Conservation (phyloP, 2,113 vertebrate genomes). For the Nicator chloris region DNA sequence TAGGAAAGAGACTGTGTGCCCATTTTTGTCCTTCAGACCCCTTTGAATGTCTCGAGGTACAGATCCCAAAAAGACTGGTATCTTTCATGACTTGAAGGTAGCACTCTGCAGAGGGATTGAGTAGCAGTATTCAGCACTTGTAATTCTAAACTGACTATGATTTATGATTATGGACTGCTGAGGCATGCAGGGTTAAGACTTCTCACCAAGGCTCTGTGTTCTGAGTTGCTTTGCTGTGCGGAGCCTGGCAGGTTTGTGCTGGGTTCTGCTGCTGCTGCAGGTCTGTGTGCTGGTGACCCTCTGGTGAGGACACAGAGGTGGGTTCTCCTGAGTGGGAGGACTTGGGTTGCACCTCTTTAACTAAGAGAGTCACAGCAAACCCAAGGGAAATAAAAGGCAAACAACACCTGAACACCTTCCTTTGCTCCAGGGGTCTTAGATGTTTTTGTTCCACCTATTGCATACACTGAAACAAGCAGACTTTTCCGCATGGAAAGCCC, state of each 20-base stretch:
- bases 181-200: neutral
- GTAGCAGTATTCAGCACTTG: neutral
- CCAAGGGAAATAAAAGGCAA: neutral
- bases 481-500: neutral
- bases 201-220: neutral
- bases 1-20: neutral
- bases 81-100: neutral
- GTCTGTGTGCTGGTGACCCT: neutral
- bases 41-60: neutral
- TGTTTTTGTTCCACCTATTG: neutral
- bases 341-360: neutral
- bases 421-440: neutral
- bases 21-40: neutral
- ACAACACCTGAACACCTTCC: neutral
- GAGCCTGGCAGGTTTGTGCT: neutral
- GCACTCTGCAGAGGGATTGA: neutral
- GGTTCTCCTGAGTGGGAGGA: neutral
- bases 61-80: neutral
- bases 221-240: neutral
- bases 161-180: neutral
- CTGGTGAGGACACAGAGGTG: neutral
- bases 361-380: neutral
- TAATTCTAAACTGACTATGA: neutral
- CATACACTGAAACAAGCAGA: neutral
- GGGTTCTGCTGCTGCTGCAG: accelerated